Evolutionary conservation across 2,888 invertebrate genomes (phyloP).

Genomic region (Heliconius hortense): DNA sequence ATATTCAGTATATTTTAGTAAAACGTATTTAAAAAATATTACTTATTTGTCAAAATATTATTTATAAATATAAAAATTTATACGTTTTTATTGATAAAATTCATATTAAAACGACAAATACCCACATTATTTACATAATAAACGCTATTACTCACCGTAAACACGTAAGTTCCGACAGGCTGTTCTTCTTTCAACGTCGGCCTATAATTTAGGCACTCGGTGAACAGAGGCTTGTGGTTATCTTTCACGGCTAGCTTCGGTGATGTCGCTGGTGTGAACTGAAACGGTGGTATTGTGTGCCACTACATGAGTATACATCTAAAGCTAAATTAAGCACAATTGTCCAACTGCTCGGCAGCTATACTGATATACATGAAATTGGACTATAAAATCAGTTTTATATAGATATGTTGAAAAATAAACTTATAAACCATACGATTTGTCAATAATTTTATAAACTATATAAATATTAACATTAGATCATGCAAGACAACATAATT

Average conservation of each 20-base stretch:
- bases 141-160: slow-evolving; percentile 80
- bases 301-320: slow-evolving; percentile 55
- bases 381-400: neutral
- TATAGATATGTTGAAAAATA: neutral
- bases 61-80: neutral
- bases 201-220: slow-evolving; percentile 90
- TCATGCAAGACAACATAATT: slow-evolving; percentile 12
- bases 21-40: too few species aligned
- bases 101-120: neutral
- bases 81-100: neutral
- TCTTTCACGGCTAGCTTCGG: slow-evolving; percentile 80
- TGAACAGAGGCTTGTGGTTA: slow-evolving; percentile 94
- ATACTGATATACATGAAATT: slow-evolving; percentile 12
- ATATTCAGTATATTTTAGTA: too few species aligned
- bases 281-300: slow-evolving; percentile 62
- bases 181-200: slow-evolving; percentile 91
- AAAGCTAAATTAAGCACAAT: slow-evolving; percentile 28
- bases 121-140: neutral
- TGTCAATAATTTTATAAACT: neutral
- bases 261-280: slow-evolving; percentile 64
- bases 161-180: slow-evolving; percentile 87
- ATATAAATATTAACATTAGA: neutral
- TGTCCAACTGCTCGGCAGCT: slow-evolving; percentile 22
- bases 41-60: too few species aligned
- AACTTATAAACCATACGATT: neutral